Base-by-base conservation (phyloP, 2,113 vertebrate species). In the Leucosticte australis region DNA sequence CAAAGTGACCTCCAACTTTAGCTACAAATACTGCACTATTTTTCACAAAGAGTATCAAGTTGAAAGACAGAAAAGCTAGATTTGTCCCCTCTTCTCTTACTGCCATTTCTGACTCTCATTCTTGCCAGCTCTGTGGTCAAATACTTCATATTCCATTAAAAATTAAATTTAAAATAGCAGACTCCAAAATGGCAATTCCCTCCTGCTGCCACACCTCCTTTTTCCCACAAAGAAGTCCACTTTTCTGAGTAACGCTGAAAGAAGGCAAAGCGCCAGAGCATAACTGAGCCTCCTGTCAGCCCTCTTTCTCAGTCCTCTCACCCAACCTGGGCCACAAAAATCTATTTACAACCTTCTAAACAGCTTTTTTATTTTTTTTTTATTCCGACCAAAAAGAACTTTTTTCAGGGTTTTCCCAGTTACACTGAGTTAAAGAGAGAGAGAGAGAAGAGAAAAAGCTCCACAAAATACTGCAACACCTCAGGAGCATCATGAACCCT, bases 221-320 rank as follows among this genome's bases (percentile, higher is more conserved):
- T 59, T 77, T 42, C 47, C 74, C 82, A 89, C 92, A 96, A 93
- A 96, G 82, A 96, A 82, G 82, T 52, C 55, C 89, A 77, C 85
- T 97, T 94, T 97, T 88, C 90, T 49, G 33, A 93, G 73, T 59
- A 89, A 71, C 24, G 2, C 86, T 90, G 82, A 96, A 97, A 96
- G 35, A 12, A 63, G 64, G 90, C 87, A 92, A 65, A 77, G 23
- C 78, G 74, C 87, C 94, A 97, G 52, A 39, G 22, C 23, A 37
- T 17, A 84, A 77, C 68, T 69, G 62, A 89, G 59, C 30, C 44
- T 74, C 56, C 71, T 62, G 69, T 83, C 44, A 87, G 57, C 26
- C n/a, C 83, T 64, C 27, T 39, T 86, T 65, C 12, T 50, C 64
- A 75, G 77, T 33, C 41, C 49, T 69, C 85, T 68, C 64, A 56